phyloP scores from a whole-genome alignment of 2,113 vertebrate genomes.

The Bothrops jararaca region DNA sequence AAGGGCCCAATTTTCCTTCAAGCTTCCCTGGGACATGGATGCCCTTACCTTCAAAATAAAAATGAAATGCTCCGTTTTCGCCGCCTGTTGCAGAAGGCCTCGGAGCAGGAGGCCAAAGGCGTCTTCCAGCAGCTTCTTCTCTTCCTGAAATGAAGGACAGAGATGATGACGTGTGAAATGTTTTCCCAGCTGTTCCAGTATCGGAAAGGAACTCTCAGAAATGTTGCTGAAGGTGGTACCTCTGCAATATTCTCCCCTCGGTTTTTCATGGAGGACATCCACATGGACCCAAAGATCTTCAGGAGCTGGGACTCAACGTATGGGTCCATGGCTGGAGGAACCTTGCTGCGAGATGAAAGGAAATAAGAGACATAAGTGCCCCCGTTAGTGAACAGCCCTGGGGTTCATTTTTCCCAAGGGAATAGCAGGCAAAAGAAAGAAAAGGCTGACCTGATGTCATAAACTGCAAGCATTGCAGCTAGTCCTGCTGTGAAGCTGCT shows the following conservation, averaged over 20 bases:
- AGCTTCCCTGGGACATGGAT: too few relatives aligned
- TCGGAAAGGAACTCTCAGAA: too few relatives aligned
- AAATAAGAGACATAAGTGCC: neutral
- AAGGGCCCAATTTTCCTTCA: neutral
- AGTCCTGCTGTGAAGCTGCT: neutral
- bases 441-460: neutral
- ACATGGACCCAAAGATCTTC: neutral
- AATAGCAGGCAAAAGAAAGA: neutral
- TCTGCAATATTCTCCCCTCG: too few relatives aligned
- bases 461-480: neutral
- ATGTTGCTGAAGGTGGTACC: too few relatives aligned
- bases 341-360: neutral
- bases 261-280: neutral
- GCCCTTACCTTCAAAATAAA: neutral
- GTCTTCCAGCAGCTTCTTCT: neutral
- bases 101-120: too few relatives aligned
- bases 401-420: neutral
- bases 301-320: accelerated
- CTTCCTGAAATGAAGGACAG: neutral
- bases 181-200: too few relatives aligned
- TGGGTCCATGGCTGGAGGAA: neutral
- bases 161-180: too few relatives aligned
- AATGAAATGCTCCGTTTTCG: too few relatives aligned
- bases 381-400: neutral
- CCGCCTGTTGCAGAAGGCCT: too few relatives aligned